A percentile compares a stretch with the other conserved stretches of the same genome.
Conservation (phyloP, 2,797 vertebrate genomes). For the Adelosebastes latens region DNA sequence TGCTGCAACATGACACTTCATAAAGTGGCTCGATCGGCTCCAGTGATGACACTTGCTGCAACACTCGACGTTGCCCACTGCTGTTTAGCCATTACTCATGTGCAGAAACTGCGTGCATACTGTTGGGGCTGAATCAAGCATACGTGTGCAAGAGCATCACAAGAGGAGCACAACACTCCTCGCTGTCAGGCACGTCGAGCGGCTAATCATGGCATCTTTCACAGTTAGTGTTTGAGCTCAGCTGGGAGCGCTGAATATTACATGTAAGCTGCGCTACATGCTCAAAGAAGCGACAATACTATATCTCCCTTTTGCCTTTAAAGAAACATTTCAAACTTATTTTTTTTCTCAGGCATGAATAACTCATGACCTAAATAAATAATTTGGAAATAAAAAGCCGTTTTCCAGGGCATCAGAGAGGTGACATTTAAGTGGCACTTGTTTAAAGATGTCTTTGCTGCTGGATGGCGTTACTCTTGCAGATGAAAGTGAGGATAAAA, state of each 20-base stretch:
- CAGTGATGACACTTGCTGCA: conserved; percentile 55
- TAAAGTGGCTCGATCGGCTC: background rate
- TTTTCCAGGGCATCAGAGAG: conserved; percentile 25
- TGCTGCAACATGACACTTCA: background rate
- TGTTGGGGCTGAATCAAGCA: background rate
- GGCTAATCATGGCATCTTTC: conserved; percentile 42
- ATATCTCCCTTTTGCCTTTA: conserved; percentile 34
- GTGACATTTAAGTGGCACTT: background rate
- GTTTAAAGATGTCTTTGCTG: background rate
- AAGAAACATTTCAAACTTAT: conserved; percentile 23
- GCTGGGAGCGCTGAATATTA: conserved; percentile 63
- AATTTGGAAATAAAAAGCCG: conserved; percentile 29
- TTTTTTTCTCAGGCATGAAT: conserved; percentile 44
- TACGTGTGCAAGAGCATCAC: background rate
- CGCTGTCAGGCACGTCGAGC: conserved; percentile 15
- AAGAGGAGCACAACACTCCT: background rate
- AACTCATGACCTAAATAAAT: conserved; percentile 54
- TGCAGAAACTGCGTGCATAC: conserved; percentile 4
- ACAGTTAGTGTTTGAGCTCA: conserved; percentile 38
- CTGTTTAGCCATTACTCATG: background rate
- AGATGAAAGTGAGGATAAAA: background rate
- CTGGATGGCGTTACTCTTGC: background rate
- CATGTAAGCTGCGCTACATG: conserved; percentile 30
- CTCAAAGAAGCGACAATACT: background rate
- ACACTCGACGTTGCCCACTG: background rate